These are phyloP conservation scores for Morone saxatilis DNA, from an alignment of 2,113 vertebrate species.

Conservation along the genomic window DNA sequence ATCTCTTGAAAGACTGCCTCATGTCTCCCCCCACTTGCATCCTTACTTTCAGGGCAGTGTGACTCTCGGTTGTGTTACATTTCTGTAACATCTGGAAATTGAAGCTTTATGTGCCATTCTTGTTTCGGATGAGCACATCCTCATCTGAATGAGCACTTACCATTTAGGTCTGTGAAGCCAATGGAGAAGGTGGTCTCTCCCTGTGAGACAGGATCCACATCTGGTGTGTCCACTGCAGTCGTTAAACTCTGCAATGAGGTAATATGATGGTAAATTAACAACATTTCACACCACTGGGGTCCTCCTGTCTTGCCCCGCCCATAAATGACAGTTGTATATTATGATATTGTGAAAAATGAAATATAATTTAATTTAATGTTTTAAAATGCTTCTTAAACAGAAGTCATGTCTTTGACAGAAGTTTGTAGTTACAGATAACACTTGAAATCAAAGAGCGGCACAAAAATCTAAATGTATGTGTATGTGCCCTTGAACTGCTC, in stretches of 20 bases:
- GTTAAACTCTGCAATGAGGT: slow-evolving; percentile 85
- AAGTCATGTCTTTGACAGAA: slow-evolving; percentile 10
- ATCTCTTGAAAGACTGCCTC: not conserved
- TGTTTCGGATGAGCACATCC: not conserved
- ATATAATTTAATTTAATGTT: not conserved
- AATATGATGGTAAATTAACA: not conserved
- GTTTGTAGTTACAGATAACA: slow-evolving; percentile 2
- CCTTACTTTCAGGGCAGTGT: not conserved
- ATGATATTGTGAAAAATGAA: not conserved
- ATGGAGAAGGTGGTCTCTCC: slow-evolving; percentile 85
- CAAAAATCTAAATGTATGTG: not conserved
- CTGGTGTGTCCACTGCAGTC: slow-evolving; percentile 76
- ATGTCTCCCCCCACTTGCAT: not conserved
- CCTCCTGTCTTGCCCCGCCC: not conserved
- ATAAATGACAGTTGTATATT: not conserved
- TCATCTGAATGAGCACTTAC: slow-evolving; percentile 73
- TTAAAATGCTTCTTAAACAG: not conserved
- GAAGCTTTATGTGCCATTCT: not conserved
- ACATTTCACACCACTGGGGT: not conserved
- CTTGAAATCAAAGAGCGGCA: not conserved
- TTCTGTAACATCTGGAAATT: not conserved
- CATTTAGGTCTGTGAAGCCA: slow-evolving; percentile 91
- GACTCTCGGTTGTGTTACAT: not conserved
- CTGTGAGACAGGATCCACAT: slow-evolving; percentile 51
- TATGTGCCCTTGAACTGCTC: slow-evolving; percentile 31